Evolutionary conservation across 2,888 invertebrate genomes (phyloP).

Genomic region (Salticus scenicus): DNA sequence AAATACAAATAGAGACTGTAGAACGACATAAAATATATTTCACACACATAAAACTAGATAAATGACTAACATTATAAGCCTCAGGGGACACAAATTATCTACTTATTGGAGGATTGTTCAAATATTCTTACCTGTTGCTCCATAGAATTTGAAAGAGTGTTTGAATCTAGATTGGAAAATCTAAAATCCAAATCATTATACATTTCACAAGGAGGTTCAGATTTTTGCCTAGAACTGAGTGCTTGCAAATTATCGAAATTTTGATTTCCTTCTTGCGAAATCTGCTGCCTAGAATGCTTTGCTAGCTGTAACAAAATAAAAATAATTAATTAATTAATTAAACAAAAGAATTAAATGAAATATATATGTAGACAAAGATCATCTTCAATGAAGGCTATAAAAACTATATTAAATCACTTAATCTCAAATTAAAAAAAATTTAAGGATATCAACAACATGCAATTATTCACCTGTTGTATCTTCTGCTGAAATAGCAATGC

Average conservation of each 20-base stretch:
- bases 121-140: constrained; percentile 46
- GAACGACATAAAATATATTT: too few relatives aligned
- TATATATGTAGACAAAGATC: too few relatives aligned
- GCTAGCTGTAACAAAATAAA: constrained; percentile 18
- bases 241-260: constrained; percentile 36
- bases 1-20: too few relatives aligned
- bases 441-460: too few relatives aligned
- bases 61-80: too few relatives aligned
- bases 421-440: too few relatives aligned
- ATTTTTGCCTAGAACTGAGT: constrained; percentile 38
- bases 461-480: constrained; percentile 50
- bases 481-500: constrained; percentile 33
- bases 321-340: too few relatives aligned
- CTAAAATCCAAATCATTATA: constrained; percentile 46
- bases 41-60: too few relatives aligned
- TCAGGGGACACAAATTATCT: too few relatives aligned
- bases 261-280: constrained; percentile 31
- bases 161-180: constrained; percentile 42
- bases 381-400: too few relatives aligned
- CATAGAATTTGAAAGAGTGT: constrained; percentile 31
- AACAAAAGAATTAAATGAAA: too few relatives aligned
- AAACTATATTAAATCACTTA: too few relatives aligned
- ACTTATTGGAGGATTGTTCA: background rate
- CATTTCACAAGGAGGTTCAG: constrained; percentile 36
- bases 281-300: constrained; percentile 22